Evolutionary conservation across 2,888 invertebrate genomes (phyloP).

Genomic region (Hyles lineata): DNA sequence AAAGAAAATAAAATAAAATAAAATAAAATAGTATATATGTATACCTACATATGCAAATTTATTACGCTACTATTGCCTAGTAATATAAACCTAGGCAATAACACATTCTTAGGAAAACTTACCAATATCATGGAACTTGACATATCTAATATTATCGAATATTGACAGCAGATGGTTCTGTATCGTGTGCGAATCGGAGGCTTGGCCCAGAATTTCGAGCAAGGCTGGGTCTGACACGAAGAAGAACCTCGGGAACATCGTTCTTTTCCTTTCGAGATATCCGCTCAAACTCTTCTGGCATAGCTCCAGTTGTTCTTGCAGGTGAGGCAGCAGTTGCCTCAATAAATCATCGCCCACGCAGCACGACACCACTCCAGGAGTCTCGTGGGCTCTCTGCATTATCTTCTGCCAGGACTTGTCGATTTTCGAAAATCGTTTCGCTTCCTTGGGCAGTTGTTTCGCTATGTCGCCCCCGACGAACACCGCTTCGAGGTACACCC

Average conservation of each 20-base stretch:
- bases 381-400: conserved; percentile 98
- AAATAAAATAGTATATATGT: too few species aligned
- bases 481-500: conserved; percentile 99
- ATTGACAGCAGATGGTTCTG: conserved; percentile 97
- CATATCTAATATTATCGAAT: conserved; percentile 97
- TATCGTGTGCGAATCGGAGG: conserved; percentile 97
- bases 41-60: too few species aligned
- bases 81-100: background rate
- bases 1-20: too few species aligned
- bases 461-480: conserved; percentile 99
- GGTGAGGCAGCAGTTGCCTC: conserved; percentile 95
- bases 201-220: conserved; percentile 95
- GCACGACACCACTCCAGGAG: conserved; percentile 97
- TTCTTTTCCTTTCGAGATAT: conserved; percentile 95
- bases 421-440: conserved; percentile 97
- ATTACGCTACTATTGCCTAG: too few species aligned
- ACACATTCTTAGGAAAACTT: conserved; percentile 39
- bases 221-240: conserved; percentile 97
- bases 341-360: conserved; percentile 98
- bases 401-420: conserved; percentile 99
- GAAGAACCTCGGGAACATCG: conserved; percentile 97
- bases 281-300: conserved; percentile 99
- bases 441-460: conserved; percentile 98
- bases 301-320: conserved; percentile 97
- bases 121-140: conserved; percentile 96